Evolutionary conservation across 1,140 invertebrate genomes (phyloP), one percentile per base, ranked within the genome.

Genomic region (Drosophila santomea): DNA sequence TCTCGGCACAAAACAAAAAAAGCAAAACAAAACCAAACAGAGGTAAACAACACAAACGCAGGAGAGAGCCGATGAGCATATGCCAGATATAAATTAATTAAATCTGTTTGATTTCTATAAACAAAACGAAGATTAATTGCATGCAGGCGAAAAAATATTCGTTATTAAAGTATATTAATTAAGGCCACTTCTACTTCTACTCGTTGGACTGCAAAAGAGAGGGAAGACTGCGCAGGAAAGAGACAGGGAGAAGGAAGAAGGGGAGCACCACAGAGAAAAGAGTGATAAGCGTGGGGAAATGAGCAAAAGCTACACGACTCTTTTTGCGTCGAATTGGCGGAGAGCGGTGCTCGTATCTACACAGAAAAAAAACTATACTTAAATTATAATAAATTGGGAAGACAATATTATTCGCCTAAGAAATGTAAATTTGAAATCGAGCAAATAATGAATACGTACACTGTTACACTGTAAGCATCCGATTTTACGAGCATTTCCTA

Each of bases 271-370:
- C 55, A 20, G 39, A 59, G 43, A 36, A 55, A 48, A 47, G 50
- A 52, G 74, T 78, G 81, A 86, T 68, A 84, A 66, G 54, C 41
- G 45, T 52, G 68, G 68, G 41, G 44, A 32, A 68, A 68, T 61
- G 50, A 73, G 36, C 28, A 39, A 41, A 47, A 74, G 69, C 60
- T 85, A 82, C 82, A 82, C 82, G 69, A 60, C 74, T 82, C 62
- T 72, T 78, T 86, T 66, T 75, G 78, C 78, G 83, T 71, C 82
- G 83, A 86, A 86, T 86, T 85, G 36, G 32, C 52, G 55, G 66
- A 60, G 56, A 48, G 50, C 14, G n/a, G 10, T 23, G 15, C 7
- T 35, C 10, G 41, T 8, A 44, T 59, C 8, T 23, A 51, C 15
- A 17, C 39, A 5, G 14, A 51, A 38, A 80, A 73, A 61, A 51